phyloP scores from a whole-genome alignment of 1,140 invertebrate genomes.

The Heliconius nattereri region DNA sequence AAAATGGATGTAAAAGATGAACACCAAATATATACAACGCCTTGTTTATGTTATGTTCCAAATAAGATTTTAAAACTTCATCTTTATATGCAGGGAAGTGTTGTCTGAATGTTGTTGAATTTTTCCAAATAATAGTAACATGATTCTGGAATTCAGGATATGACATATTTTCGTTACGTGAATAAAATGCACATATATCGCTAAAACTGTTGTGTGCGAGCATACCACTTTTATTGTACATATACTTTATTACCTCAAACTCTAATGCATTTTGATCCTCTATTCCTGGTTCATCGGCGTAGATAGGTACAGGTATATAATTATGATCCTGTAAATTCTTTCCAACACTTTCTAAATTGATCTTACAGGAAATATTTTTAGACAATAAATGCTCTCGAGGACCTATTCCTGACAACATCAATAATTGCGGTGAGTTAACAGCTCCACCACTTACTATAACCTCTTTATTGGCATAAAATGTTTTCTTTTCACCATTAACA shows the following conservation, averaged over 20 bases:
- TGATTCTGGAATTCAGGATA: constrained; percentile 68
- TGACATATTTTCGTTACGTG: constrained; percentile 36
- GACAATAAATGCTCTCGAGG: constrained; percentile 61
- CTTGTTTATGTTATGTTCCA: constrained; percentile 63
- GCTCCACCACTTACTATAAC: constrained; percentile 54
- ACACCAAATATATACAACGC: constrained; percentile 64
- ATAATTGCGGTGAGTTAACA: constrained; percentile 78
- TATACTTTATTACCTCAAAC: constrained; percentile 55
- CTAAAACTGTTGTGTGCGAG: constrained; percentile 48
- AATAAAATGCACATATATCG: constrained; percentile 62
- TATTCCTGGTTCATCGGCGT: constrained; percentile 45
- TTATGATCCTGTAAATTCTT: constrained; percentile 85
- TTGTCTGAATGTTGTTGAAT: constrained; percentile 34
- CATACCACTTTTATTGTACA: constrained; percentile 57
- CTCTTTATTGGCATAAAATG: constrained; percentile 72
- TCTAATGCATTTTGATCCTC: constrained; percentile 32
- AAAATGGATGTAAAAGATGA: constrained; percentile 79
- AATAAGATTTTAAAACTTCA: constrained; percentile 62
- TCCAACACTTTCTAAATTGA: constrained; percentile 85
- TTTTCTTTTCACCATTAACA: constrained; percentile 46
- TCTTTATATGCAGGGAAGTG: constrained; percentile 54
- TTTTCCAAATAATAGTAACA: constrained; percentile 47
- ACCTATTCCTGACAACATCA: constrained; percentile 49
- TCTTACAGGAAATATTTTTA: constrained; percentile 75
- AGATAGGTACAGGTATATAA: constrained; percentile 53